Evolutionary conservation across 2,888 invertebrate species (phyloP).

Genomic region (Noctua pronuba): DNA sequence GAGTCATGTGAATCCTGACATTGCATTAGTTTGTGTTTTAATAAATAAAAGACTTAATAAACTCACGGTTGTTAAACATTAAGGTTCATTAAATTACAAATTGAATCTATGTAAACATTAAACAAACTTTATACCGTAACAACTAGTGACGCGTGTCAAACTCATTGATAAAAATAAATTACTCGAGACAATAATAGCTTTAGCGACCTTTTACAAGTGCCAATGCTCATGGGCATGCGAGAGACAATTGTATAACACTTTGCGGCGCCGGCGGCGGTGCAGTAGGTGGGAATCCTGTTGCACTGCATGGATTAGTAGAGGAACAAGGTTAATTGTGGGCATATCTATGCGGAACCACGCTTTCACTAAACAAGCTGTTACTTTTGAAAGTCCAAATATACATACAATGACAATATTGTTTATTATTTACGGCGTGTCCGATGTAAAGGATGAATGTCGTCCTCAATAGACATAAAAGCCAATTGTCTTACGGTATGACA

Average conservation of each 20-base stretch:
- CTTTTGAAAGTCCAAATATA: slow-evolving; percentile 64
- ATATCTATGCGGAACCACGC: slow-evolving; percentile 30
- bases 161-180: slow-evolving; percentile 87
- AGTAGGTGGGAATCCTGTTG: slow-evolving; percentile 52
- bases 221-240: slow-evolving; percentile 68
- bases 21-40: slow-evolving; percentile 23
- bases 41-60: slow-evolving; percentile 63
- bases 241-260: slow-evolving; percentile 35
- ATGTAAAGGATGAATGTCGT: slow-evolving; percentile 69
- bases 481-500: slow-evolving; percentile 71
- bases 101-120: slow-evolving; percentile 68
- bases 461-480: slow-evolving; percentile 67
- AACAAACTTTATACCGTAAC: slow-evolving; percentile 74
- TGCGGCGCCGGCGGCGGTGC: not conserved
- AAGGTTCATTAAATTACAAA: slow-evolving; percentile 68
- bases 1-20: slow-evolving; percentile 42
- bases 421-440: slow-evolving; percentile 71
- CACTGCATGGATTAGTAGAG: slow-evolving; percentile 26
- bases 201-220: slow-evolving; percentile 80
- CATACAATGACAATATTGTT: slow-evolving; percentile 74
- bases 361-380: slow-evolving; percentile 60
- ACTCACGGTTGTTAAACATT: slow-evolving; percentile 69
- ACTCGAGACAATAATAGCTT: slow-evolving; percentile 74
- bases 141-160: slow-evolving; percentile 81
- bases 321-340: slow-evolving; percentile 44